phyloP scores from a whole-genome alignment of 2,888 invertebrate genomes.

The Diaperis boleti region DNA sequence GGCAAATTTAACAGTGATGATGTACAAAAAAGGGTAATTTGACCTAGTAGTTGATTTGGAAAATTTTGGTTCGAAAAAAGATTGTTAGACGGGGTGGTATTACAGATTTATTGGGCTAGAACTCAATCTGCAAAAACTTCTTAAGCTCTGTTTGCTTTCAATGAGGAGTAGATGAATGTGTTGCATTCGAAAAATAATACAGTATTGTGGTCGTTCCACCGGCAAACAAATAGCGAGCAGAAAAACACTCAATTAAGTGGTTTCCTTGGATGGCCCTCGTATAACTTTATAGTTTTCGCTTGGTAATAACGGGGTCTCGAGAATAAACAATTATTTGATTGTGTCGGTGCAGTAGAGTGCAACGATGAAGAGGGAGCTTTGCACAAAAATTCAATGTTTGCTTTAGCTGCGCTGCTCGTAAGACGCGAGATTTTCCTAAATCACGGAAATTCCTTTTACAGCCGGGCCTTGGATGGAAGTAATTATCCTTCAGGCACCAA shows the following conservation, averaged over 20 bases:
- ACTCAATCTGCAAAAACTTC: conserved; percentile 44
- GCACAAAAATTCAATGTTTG: conserved; percentile 20
- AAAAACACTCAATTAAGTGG: conserved; percentile 28
- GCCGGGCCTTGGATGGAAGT: conserved; percentile 39
- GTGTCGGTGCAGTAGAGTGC: conserved; percentile 4
- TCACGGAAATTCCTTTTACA: conserved; percentile 43
- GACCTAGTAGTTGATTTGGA: conserved; percentile 24
- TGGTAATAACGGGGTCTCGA: not conserved
- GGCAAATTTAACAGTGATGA: too few species aligned
- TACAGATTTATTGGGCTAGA: conserved; percentile 30
- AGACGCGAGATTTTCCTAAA: conserved; percentile 41
- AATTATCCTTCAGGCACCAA: conserved; percentile 45
- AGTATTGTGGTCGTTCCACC: conserved; percentile 4
- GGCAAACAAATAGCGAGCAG: conserved; percentile 13
- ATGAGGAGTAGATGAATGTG: conserved; percentile 38
- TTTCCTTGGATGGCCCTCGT: conserved; percentile 8
- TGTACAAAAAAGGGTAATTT: too few species aligned
- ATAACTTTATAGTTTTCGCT: conserved; percentile 28
- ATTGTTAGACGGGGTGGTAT: conserved; percentile 40
- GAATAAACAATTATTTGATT: conserved; percentile 24
- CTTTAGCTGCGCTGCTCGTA: conserved; percentile 24
- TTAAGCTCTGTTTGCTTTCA: conserved; percentile 40
- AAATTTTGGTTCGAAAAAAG: conserved; percentile 28
- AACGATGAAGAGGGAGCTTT: conserved; percentile 10
- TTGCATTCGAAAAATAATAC: conserved; percentile 34